Conservation (phyloP, 2,888 invertebrate species). For the Protonemura montana region DNA sequence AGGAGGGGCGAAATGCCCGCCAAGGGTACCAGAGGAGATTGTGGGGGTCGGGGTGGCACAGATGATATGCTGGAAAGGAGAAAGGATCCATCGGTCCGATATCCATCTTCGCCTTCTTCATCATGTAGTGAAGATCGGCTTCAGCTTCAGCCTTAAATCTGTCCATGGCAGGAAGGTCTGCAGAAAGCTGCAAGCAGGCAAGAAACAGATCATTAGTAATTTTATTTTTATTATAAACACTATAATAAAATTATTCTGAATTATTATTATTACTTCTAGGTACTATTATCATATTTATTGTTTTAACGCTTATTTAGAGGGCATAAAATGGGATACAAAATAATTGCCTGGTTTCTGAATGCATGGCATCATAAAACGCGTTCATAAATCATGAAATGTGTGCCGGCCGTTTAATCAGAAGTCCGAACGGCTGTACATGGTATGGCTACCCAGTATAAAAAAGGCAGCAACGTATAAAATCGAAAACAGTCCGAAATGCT, state of each 20-base stretch:
- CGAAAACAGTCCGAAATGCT: background rate
- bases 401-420: background rate
- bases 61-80: constrained; percentile 29
- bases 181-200: constrained; percentile 55
- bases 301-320: background rate
- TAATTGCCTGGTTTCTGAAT: background rate
- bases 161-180: constrained; percentile 63
- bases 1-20: constrained; percentile 19
- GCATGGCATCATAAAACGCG: background rate
- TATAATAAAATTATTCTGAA: too few species aligned
- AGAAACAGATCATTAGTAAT: background rate
- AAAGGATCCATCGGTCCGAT: constrained; percentile 49
- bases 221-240: background rate
- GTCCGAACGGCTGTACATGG: background rate
- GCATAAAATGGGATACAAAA: background rate
- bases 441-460: background rate
- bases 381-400: background rate
- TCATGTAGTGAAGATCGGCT: constrained; percentile 51
- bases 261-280: background rate
- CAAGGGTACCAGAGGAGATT: constrained; percentile 21
- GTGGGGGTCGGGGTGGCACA: background rate
- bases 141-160: constrained; percentile 50
- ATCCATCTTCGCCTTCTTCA: constrained; percentile 49
- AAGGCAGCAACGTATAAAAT: background rate
- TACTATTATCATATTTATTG: too few species aligned